Base-by-base conservation (phyloP, 2,888 invertebrate species). In the Dryobota labecula region DNA sequence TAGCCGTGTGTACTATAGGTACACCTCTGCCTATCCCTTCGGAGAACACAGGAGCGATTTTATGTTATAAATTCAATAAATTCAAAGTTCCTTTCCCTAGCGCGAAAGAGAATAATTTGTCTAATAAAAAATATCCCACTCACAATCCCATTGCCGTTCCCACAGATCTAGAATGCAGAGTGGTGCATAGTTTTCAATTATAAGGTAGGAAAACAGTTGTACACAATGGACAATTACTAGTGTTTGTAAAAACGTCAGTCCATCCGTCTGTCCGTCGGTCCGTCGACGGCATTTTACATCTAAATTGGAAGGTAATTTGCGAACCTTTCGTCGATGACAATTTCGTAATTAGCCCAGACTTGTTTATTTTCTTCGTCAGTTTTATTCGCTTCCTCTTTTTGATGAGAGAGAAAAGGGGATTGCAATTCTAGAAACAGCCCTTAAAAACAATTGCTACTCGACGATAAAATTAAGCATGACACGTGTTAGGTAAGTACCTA, bases 251-350 rank as follows among this genome's bases (percentile, higher is more conserved):
- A 90, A 90, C 89, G 84, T 86, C 86, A 76, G 83, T 73, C 81
- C 84, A 83, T 87, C 84, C 76, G 85, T 83, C 85, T 73, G 82
- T 75, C 77, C 78, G 84, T 74, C 76, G 72, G 79, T 76, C 75
- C 73, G 79, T 68, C 80, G 76, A 60, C 80, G 90, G 89, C 92
- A 91, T 90, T 91, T 91, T 89, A 92, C 93, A 86, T 92, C 91
- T 93, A 91, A 94, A 94, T 93, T 93, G 91, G 90, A 90, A 83
- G 77, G 89, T 88, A 91, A 92, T 93, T 93, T 90, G 89, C 86
- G 80, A 86, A 85, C 89, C 88, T 90, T 90, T 89, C 88, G 87
- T 88, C 85, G 88, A 92, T 90, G 89, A 92, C 90, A 90, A 92
- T 91, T 92, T 88, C 82, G 91, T 91, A 94, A 94, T 94, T 93